phyloP scores from a whole-genome alignment of 1,140 invertebrate species.

The Drosophila subobscura region DNA sequence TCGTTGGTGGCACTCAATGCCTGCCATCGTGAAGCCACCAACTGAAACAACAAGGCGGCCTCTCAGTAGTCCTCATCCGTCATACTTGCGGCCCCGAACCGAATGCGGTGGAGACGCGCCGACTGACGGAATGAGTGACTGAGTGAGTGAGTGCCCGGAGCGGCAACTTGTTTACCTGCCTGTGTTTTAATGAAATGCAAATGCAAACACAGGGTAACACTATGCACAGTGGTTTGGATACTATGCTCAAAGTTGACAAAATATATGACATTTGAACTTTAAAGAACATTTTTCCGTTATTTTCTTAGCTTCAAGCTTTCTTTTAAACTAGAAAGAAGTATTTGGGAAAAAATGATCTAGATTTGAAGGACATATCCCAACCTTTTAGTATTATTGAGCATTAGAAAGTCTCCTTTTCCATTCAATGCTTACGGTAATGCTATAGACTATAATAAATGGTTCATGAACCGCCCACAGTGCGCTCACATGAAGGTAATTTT shows the following conservation, averaged over 20 bases:
- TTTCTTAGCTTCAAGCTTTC: too few relatives aligned
- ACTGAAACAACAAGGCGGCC: constrained; percentile 45
- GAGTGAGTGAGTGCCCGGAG: constrained; percentile 48
- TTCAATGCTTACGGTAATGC: neutral
- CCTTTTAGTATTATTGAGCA: neutral
- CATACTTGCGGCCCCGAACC: constrained; percentile 15
- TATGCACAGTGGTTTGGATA: constrained; percentile 31
- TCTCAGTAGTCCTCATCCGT: constrained; percentile 30
- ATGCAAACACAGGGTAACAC: constrained; percentile 63
- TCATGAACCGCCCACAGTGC: constrained; percentile 20
- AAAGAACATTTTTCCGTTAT: neutral
- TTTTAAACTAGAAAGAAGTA: neutral
- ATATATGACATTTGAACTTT: neutral
- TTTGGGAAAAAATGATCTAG: neutral
- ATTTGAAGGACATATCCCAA: neutral
- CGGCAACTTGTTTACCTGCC: constrained; percentile 61
- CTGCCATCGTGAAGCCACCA: constrained; percentile 29
- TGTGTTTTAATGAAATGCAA: constrained; percentile 80
- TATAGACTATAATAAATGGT: neutral
- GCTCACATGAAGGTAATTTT: constrained; percentile 41
- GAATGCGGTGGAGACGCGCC: constrained; percentile 4
- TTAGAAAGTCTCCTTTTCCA: neutral
- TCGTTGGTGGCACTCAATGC: constrained; percentile 47
- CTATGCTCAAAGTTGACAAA: neutral
- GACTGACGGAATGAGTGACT: constrained; percentile 8